Percentiles rank a stretch among this genome's conserved stretches.
phyloP scores from a whole-genome alignment of 2,113 vertebrate genomes.

The Cinclus cinclus region DNA sequence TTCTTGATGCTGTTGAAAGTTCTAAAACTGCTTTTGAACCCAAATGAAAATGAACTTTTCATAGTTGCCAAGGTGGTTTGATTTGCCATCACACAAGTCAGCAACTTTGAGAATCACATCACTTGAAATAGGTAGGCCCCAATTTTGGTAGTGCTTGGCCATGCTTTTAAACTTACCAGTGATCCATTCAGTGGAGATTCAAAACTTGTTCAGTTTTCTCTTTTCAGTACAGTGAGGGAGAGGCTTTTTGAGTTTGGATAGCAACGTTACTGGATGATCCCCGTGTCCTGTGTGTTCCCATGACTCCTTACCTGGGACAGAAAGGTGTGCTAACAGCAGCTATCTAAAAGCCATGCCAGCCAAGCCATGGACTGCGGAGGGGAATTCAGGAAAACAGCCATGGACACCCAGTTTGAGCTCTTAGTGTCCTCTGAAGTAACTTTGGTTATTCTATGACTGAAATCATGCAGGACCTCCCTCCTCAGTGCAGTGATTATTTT shows the following conservation, averaged over 20 bases:
- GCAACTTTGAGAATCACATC: neutral
- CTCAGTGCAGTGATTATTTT: neutral
- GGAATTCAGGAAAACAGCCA: neutral
- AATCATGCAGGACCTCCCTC: neutral
- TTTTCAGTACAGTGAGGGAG: neutral
- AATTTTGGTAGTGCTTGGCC: neutral
- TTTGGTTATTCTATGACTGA: neutral
- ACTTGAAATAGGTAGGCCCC: neutral
- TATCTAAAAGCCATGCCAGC: neutral
- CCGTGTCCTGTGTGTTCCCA: fast-evolving
- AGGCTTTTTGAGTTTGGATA: neutral
- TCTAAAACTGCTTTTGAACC: neutral
- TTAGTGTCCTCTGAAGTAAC: neutral
- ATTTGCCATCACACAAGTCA: neutral
- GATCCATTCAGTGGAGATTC: neutral
- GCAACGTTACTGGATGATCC: neutral
- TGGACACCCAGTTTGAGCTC: fast-evolving
- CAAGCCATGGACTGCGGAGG: neutral
- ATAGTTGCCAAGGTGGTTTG: neutral
- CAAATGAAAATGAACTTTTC: neutral
- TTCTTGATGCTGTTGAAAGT: neutral
- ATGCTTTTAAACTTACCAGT: neutral
- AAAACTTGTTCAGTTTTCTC: neutral
- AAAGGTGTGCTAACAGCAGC: neutral
- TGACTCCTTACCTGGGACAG: neutral